Evolutionary conservation across 2,797 vertebrate species (phyloP).

Genomic region (Sebastes dallii): DNA sequence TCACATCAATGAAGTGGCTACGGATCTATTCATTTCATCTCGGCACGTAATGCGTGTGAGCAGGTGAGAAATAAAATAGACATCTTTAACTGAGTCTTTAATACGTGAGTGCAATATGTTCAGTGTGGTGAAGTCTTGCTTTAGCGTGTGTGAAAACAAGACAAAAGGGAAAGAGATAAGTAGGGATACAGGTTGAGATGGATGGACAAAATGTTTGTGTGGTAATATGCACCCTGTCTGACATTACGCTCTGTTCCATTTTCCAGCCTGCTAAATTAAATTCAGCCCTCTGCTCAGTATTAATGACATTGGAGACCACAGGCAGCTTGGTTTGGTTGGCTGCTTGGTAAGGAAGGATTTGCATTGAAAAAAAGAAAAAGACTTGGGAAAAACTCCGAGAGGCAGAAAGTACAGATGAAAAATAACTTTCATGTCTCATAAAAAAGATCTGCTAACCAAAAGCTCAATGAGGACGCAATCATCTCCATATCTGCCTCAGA

Average conservation of each 20-base stretch:
- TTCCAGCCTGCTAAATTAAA: constrained; percentile 63
- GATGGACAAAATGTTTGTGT: constrained; percentile 16
- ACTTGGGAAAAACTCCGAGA: constrained; percentile 27
- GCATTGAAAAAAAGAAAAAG: not conserved
- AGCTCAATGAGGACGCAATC: constrained; percentile 35
- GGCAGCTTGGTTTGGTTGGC: constrained; percentile 33
- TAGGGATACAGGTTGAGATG: not conserved
- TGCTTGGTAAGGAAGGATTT: constrained; percentile 37
- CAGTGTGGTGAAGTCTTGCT: not conserved
- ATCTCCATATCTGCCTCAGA: constrained; percentile 57
- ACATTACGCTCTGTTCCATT: constrained; percentile 36
- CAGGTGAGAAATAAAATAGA: constrained; percentile 26
- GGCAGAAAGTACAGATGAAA: constrained; percentile 48
- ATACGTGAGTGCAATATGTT: not conserved
- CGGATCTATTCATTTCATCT: constrained; percentile 18
- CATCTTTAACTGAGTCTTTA: constrained; percentile 4
- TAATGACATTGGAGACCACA: constrained; percentile 64
- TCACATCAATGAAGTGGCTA: constrained; percentile 13
- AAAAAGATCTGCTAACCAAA: constrained; percentile 43
- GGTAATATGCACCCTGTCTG: constrained; percentile 21
- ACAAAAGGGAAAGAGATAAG: not conserved
- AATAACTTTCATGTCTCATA: constrained; percentile 55
- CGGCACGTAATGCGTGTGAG: not conserved
- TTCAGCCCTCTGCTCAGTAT: constrained; percentile 52
- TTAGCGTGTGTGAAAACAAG: not conserved